Evolutionary conservation across 2,797 vertebrate species (phyloP).

Genomic region (Denticeps clupeoides): DNA sequence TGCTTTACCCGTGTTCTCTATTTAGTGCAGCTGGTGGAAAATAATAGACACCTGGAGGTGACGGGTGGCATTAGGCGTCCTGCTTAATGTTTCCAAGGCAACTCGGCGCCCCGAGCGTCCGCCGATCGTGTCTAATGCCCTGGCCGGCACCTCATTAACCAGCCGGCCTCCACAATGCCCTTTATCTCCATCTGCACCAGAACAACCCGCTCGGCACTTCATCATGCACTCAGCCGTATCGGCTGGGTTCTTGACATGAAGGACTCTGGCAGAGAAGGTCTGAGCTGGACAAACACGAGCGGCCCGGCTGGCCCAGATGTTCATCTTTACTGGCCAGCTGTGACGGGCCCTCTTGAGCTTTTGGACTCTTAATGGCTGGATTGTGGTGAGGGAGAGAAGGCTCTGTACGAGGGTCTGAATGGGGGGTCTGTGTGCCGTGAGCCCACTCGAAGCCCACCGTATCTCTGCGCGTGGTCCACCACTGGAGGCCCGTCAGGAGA

Average conservation of each 20-base stretch:
- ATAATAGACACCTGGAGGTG: conserved; percentile 3
- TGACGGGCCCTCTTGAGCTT: neutral
- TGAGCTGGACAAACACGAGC: no score
- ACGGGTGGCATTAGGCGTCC: conserved; percentile 1
- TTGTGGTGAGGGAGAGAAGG: neutral
- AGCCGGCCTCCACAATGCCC: no score
- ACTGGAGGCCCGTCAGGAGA: neutral
- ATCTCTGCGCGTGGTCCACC: conserved; percentile 3
- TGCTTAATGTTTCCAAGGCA: conserved; percentile 17
- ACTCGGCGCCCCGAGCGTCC: conserved; percentile 18
- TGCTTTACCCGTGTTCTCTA: no score
- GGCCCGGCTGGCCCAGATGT: no score
- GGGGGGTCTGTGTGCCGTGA: conserved; percentile 17
- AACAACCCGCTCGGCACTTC: no score
- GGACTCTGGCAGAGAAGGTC: no score
- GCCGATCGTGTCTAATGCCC: conserved; percentile 2
- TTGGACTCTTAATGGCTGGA: neutral
- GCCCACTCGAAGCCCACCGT: conserved; percentile 17
- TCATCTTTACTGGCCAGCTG: no score
- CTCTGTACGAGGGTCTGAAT: neutral
- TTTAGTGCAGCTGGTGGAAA: no score
- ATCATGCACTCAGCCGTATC: neutral
- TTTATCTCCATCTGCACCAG: no score
- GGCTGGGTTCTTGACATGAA: neutral
- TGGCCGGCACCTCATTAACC: neutral